Conservation (phyloP, 2,888 invertebrate species). For the Disparrhopalites patrizii region DNA sequence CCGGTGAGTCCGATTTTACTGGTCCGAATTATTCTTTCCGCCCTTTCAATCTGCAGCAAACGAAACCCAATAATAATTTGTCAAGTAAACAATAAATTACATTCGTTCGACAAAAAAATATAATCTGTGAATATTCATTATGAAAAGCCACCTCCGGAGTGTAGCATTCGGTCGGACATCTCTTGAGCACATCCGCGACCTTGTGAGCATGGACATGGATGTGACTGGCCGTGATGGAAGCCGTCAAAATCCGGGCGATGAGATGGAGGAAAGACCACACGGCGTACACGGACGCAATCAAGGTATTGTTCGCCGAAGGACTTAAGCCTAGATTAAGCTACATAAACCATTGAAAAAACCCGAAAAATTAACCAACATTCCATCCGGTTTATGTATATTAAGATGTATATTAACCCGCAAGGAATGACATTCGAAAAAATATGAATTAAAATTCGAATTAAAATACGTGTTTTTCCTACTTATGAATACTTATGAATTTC, state of each 20-base stretch:
- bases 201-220: slow-evolving; percentile 37
- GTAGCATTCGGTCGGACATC: slow-evolving; percentile 34
- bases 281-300: slow-evolving; percentile 33
- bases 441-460: no score
- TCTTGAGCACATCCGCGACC: slow-evolving; percentile 27
- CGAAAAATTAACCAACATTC: not conserved
- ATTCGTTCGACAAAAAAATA: not conserved
- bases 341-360: no score
- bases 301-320: slow-evolving; percentile 27
- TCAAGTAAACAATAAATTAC: not conserved
- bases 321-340: slow-evolving; percentile 35
- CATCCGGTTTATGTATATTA: no score
- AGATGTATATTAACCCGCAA: no score
- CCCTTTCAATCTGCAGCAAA: slow-evolving; percentile 29
- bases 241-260: slow-evolving; percentile 27
- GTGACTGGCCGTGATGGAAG: slow-evolving; percentile 35
- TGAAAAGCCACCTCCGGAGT: slow-evolving; percentile 28
- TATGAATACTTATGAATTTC: no score
- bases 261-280: slow-evolving; percentile 44
- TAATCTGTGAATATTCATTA: not conserved
- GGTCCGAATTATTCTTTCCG: slow-evolving; percentile 32
- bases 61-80: not conserved
- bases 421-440: no score
- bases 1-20: slow-evolving; percentile 37
- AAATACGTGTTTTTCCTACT: no score